Base-by-base conservation (phyloP, 2,113 vertebrate genomes). In the Recurvirostra avosetta region DNA sequence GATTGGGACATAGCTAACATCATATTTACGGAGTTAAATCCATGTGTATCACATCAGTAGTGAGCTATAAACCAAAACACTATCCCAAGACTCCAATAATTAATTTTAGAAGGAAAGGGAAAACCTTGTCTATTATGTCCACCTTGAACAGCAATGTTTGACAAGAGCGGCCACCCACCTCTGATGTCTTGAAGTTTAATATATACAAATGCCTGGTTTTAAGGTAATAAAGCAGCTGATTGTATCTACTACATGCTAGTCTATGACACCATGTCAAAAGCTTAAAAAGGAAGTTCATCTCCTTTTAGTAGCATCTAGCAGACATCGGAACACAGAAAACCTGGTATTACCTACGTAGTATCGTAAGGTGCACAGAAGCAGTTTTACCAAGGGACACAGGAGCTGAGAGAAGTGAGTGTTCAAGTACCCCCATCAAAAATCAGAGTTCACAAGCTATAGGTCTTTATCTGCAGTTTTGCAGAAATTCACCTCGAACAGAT, bases 261-360 rank as follows among this genome's bases (percentile, higher is more conserved):
- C 98, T 98, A 98, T 94, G 97, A 98, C 96, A 98, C 79, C 96
- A 98, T 90, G 95, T 97, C 97, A 97, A 98, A 98, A 98, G 98
- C 98, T 98, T 96, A 92, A 97, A 96, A 98, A 97, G 97, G 98
- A 98, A 97, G 95, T 97, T 98, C 97, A 97, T 97, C 79, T 98
- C 97, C 98, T 94, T 98, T 98, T 97, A 98, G 98, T 98, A 98
- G 98, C 98, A 97, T 98, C 98, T 98, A 98, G 97, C 97, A 97
- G 94, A 98, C 91, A 89, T 76, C 26, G 90, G 97, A 97, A 98
- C 97, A 97, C 96, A 96, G 96, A 97, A 93, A 98, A 98, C 96
- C 94, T 96, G 95, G 97, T 96, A 94, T 96, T 97, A 94, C 97
- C 97, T 97, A 98, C 43, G 34, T 96, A 97, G 97, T 97, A 98